Percentiles rank a stretch among this genome's conserved stretches.
Conservation (phyloP, 64 coral and sea anemone genomes). For the Acropora tenuis region DNA sequence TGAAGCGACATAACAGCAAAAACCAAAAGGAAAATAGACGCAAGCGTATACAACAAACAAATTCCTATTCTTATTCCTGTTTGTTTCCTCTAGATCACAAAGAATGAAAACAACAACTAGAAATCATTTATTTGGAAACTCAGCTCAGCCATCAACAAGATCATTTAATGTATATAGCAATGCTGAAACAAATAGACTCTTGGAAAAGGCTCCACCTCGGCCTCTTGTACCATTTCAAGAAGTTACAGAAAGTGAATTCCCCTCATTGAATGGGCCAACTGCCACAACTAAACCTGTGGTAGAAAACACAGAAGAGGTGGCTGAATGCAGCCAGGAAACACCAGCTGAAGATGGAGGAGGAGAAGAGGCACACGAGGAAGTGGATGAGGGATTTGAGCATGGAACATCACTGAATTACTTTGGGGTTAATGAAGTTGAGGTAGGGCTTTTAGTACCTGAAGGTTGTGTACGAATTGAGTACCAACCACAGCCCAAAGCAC, state of each 20-base stretch:
- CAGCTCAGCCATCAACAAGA: slow-evolving; percentile 58
- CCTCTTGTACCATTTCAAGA: slow-evolving; percentile 15
- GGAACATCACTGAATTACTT: slow-evolving; percentile 68
- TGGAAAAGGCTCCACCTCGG: slow-evolving; percentile 63
- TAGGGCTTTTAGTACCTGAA: slow-evolving; percentile 65
- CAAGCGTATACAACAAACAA: no score
- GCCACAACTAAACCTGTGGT: not conserved
- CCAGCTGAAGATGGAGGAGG: not conserved
- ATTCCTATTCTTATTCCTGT: no score
- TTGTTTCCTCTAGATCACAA: slow-evolving; percentile 68
- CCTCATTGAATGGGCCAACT: slow-evolving; percentile 12
- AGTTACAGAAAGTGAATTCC: not conserved
- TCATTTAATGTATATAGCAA: slow-evolving; percentile 78
- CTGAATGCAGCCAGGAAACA: not conserved
- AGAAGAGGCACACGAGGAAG: slow-evolving; percentile 9
- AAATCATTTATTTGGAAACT: slow-evolving; percentile 38
- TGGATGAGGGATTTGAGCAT: slow-evolving; percentile 59
- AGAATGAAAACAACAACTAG: slow-evolving; percentile 81
- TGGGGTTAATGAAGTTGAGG: slow-evolving; percentile 32
- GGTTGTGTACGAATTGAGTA: slow-evolving; percentile 70
- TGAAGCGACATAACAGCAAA: no score
- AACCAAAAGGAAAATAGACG: no score
- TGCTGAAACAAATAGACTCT: slow-evolving; percentile 74
- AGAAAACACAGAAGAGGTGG: not conserved
- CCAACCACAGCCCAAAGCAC: slow-evolving; percentile 82